Base-by-base conservation (phyloP, 2,113 vertebrate genomes). In the Etheostoma spectabile region DNA sequence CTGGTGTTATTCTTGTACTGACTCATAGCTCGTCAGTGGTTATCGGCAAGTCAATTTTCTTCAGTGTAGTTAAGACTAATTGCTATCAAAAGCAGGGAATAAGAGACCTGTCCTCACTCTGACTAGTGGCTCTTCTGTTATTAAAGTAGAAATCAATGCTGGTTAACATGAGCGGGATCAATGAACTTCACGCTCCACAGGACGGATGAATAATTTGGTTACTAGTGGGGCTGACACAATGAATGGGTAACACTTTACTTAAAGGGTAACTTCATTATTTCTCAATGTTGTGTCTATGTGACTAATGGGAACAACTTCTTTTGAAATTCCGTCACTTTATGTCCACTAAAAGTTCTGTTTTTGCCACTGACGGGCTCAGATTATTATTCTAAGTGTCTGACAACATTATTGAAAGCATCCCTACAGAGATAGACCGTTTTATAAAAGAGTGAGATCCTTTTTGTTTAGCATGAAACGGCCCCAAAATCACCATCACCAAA, bases 101-200 rank as follows among this genome's bases (percentile, higher is more conserved):
- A 56, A 12, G 24, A 81, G 22, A 55, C n/a, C 30, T 70, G 65
- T 85, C 83, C 38, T 86, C 74, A 8, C 53, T 7, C 74, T 33
- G 66, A 84, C 65, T 42, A 64, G 60, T 66, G 66, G 60, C 79
- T 84, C 78, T 16, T 76, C 64, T 85, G 82, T 79, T 88, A 86
- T 87, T 86, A 90, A 77, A 86, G 65, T 49, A 80, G 30, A 71
- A 89, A 91, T 92, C 90, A 60, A 88, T 93, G 80, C 64, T 64
- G 65, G 77, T 90, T 92, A 85, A 89, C 85, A 82, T 57, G 51
- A 19, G 72, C 69, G 2, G n/a, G 67, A 88, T 92, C 86, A 61
- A 90, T 88, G 67, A 52, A 66, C 63, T 62, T 51, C 64, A 77
- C 48, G 27, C 48, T 52, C 79, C 60, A 21, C 27, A 69, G 82